Evolutionary conservation across 2,113 vertebrate species (phyloP), one percentile per base, ranked within the genome.

Genomic region (Periophthalmus modestus): DNA sequence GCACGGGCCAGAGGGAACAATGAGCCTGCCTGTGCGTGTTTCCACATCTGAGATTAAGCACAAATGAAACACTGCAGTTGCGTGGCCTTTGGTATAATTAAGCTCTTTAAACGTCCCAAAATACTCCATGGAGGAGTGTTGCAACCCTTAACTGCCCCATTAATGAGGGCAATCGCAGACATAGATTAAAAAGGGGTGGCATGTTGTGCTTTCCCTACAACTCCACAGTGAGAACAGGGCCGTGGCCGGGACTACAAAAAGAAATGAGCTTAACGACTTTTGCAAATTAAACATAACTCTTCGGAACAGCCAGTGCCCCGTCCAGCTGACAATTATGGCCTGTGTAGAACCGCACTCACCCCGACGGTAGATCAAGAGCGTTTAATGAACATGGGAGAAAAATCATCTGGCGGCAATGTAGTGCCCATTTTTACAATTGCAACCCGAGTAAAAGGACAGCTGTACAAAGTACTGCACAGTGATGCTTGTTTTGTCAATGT

Each of bases 341-440:
- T 63, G 85, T 88, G 89, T 85, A 87, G 85, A 92, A 94, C 91
- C 92, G 73, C 91, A 90, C 87, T 71, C 85, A 83, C 79, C 75
- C 75, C 85, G 86, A 86, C 82, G 87, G 88, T 85, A 88, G 85
- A 85, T 90, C 79, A 77, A 86, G 83, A 83, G 87, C 73, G 89
- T 92, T 94, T 92, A 90, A 93, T 86, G 87, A 92, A 94, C 90
- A 92, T 93, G 90, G 88, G 91, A 91, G 93, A 86, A 85, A 91
- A 89, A 83, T 72, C 79, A 88, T 88, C 79, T 93, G 93, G 92
- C 90, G 91, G 82, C 85, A 81, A 88, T 52, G 58, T 74, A 28
- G 85, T 46, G 89, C 91, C 88, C 85, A 81, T 85, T 85, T 90
- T 76, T 83, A 88, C 52, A 7, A 54, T 2, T n/a, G 52, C 2